Evolutionary conservation across 2,888 invertebrate genomes (phyloP).

Genomic region (Gasteruption jaculator): DNA sequence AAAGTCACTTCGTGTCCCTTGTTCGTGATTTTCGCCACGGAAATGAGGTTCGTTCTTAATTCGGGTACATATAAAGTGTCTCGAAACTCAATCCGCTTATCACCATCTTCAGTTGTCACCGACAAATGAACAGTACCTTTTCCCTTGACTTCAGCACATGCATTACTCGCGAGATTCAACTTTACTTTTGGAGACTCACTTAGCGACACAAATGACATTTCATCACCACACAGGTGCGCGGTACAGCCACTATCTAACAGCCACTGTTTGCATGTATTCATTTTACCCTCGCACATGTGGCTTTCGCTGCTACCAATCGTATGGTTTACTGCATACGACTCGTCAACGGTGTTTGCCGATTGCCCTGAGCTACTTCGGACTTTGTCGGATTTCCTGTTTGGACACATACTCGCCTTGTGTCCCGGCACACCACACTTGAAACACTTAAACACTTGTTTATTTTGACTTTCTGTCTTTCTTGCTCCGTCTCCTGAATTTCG

Average conservation of each 20-base stretch:
- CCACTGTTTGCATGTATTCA: too few relatives aligned
- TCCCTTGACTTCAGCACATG: slow-evolving; percentile 6
- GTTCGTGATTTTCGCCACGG: slow-evolving; percentile 10
- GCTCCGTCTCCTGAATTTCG: too few relatives aligned
- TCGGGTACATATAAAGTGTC: slow-evolving; percentile 10
- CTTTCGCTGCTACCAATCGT: too few relatives aligned
- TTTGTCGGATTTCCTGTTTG: too few relatives aligned
- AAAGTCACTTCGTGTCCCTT: slow-evolving; percentile 1
- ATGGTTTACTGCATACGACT: slow-evolving; percentile 1
- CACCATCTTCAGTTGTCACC: background rate
- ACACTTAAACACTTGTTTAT: too few relatives aligned
- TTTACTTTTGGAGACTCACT: slow-evolving; percentile 1
- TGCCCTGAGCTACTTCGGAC: too few relatives aligned
- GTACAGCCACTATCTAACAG: slow-evolving; percentile 16
- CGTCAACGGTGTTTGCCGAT: background rate
- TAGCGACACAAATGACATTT: slow-evolving; percentile 1
- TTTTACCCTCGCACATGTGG: too few relatives aligned
- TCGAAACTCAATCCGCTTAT: slow-evolving; percentile 8
- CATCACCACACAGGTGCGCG: slow-evolving; percentile 8
- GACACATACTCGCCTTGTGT: too few relatives aligned
- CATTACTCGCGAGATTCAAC: slow-evolving; percentile 8
- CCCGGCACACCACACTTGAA: too few relatives aligned
- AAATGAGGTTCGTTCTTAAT: slow-evolving; percentile 7
- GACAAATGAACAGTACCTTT: slow-evolving; percentile 6
- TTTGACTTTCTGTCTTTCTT: too few relatives aligned